Conservation (phyloP, 2,888 invertebrate genomes). For the Ryuthela nishihirai region DNA sequence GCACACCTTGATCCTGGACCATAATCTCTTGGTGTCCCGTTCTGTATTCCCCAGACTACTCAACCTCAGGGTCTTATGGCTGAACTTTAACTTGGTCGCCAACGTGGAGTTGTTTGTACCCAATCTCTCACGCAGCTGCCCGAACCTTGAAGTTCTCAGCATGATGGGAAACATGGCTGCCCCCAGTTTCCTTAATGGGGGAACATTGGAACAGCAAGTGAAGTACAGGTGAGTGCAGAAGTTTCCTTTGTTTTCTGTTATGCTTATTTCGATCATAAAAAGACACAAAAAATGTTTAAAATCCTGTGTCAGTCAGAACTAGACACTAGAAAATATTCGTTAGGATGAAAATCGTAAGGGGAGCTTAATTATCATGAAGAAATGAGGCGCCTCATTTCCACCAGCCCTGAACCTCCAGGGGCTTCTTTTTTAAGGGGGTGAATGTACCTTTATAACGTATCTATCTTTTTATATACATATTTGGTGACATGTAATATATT, state of each 20-base stretch:
- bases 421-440: too few relatives aligned
- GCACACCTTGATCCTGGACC: constrained; percentile 74
- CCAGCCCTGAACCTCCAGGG: too few relatives aligned
- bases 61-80: constrained; percentile 70
- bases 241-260: constrained; percentile 7
- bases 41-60: constrained; percentile 68
- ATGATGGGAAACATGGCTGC: constrained; percentile 82
- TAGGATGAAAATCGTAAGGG: too few relatives aligned
- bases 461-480: too few relatives aligned
- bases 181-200: constrained; percentile 71
- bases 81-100: constrained; percentile 58
- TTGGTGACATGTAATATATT: too few relatives aligned
- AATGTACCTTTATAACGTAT: too few relatives aligned
- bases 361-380: too few relatives aligned
- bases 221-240: constrained; percentile 63
- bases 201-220: constrained; percentile 67
- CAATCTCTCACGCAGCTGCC: constrained; percentile 65
- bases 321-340: too few relatives aligned
- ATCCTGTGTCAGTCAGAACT: too few relatives aligned
- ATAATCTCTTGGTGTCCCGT: constrained; percentile 67
- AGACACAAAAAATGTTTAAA: too few relatives aligned
- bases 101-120: constrained; percentile 68
- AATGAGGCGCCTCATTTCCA: too few relatives aligned
- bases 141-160: constrained; percentile 69
- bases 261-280: background rate